These are phyloP conservation scores for Coecobrya sp. DNA, from an alignment of 2,888 invertebrate genomes.

Conservation along the genomic window DNA sequence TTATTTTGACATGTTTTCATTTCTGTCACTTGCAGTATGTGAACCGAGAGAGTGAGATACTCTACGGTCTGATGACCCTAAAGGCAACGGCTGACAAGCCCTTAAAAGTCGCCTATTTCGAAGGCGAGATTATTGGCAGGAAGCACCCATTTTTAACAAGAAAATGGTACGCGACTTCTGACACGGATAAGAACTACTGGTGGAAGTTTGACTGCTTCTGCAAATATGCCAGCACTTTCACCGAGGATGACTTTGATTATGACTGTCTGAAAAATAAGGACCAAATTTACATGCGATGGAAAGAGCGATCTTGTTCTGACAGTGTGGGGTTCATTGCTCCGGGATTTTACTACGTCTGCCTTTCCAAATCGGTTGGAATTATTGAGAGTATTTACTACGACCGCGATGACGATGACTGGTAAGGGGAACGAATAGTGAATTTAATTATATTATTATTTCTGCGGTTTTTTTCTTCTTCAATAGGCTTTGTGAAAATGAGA, in stretches of 20 bases:
- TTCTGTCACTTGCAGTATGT: not conserved
- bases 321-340: not conserved
- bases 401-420: not conserved
- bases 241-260: not conserved
- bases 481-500: too few relatives aligned
- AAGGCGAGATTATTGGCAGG: not conserved
- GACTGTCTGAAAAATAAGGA: not conserved
- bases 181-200: not conserved
- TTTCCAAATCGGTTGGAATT: not conserved
- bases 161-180: not conserved
- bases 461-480: not conserved
- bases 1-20: too few relatives aligned
- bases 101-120: not conserved
- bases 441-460: not conserved
- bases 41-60: not conserved
- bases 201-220: constrained; percentile 26
- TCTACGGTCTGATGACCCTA: not conserved
- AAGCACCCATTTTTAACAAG: constrained; percentile 2
- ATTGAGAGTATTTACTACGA: constrained; percentile 4
- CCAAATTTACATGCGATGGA: constrained; percentile 21
- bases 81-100: too few relatives aligned
- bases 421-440: not conserved
- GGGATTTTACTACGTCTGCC: constrained; percentile 30
- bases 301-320: not conserved
- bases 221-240: not conserved